Conservation (phyloP, 1,140 invertebrate genomes). For the Hestina assimilis region DNA sequence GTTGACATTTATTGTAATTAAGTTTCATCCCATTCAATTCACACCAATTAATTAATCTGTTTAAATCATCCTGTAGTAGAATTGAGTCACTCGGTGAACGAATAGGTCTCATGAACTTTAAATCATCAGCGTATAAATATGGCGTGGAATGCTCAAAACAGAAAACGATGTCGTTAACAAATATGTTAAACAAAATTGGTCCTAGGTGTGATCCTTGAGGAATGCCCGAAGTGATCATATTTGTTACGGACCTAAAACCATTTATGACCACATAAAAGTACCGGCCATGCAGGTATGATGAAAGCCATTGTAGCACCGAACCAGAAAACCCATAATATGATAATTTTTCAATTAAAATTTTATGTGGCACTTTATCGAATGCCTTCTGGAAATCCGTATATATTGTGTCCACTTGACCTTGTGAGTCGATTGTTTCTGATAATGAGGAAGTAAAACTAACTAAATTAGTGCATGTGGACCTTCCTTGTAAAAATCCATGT, state of each 20-base stretch:
- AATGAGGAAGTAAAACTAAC: no score
- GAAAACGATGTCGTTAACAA: not conserved
- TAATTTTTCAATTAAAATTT: conserved; percentile 1
- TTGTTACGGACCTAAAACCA: not conserved
- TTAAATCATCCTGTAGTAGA: not conserved
- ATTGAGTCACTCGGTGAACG: not conserved
- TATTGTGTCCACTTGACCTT: conserved; percentile 4
- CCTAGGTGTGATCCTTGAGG: no score
- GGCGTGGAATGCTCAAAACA: not conserved
- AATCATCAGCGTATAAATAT: not conserved
- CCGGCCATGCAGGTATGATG: no score
- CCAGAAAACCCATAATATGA: not conserved
- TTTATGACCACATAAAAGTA: not conserved
- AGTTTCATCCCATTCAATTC: not conserved
- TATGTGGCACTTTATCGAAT: not conserved
- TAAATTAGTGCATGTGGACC: no score
- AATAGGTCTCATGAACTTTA: not conserved
- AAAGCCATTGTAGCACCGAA: not conserved
- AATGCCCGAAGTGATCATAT: no score
- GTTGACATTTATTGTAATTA: not conserved
- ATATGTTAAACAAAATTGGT: not conserved
- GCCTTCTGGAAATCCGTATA: not conserved
- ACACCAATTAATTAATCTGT: not conserved
- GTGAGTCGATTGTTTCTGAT: no score
- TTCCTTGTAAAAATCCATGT: no score